A percentile compares a stretch with the other conserved stretches of the same genome.
Evolutionary conservation across 2,888 invertebrate genomes (phyloP).

Genomic region (Campoletis raptor): DNA sequence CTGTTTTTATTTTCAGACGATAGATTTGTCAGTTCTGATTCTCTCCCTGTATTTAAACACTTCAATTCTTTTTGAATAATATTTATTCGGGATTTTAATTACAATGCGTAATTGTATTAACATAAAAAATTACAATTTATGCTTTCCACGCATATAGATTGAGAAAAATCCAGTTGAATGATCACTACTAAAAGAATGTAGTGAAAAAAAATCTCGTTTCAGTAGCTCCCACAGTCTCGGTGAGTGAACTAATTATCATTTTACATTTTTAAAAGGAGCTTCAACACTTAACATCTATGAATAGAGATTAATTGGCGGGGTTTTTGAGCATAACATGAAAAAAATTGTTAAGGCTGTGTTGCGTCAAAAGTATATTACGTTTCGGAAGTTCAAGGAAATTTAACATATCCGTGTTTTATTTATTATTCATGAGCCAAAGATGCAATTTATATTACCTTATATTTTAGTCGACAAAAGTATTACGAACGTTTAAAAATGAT

Average conservation of each 20-base stretch:
- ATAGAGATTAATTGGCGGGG: slow-evolving; percentile 20
- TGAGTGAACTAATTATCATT: slow-evolving; percentile 52
- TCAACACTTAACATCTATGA: background rate
- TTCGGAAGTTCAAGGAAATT: background rate
- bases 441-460: background rate
- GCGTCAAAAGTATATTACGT: background rate
- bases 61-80: background rate
- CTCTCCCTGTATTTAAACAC: background rate
- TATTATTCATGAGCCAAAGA: background rate
- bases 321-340: background rate
- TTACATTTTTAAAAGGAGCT: slow-evolving; percentile 34
- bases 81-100: background rate
- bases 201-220: slow-evolving; percentile 1
- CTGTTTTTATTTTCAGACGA: too few relatives aligned
- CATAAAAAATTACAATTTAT: background rate
- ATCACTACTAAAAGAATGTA: background rate
- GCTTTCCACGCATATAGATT: background rate
- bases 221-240: slow-evolving; percentile 9
- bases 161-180: background rate
- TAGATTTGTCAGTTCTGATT: too few relatives aligned
- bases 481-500: background rate
- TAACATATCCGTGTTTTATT: background rate
- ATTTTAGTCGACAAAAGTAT: background rate
- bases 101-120: background rate
- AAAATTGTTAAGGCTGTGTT: background rate